Percentiles rank a stretch among this genome's conserved stretches.
Evolutionary conservation across 2,797 vertebrate genomes (phyloP).

Genomic region (Podarcis siculus): DNA sequence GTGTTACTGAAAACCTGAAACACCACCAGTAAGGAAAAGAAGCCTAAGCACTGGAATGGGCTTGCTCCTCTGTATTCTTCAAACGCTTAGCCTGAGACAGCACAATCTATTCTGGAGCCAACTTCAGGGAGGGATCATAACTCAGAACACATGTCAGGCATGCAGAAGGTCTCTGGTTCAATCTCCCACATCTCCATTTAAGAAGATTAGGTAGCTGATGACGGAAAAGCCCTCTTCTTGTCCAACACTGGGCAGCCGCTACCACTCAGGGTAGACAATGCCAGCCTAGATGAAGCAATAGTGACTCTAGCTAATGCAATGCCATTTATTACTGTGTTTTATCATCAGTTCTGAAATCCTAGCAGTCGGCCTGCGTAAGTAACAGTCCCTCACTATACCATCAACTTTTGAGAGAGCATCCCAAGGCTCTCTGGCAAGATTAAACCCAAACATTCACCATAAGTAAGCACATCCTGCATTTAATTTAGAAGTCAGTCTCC

Average conservation of each 20-base stretch:
- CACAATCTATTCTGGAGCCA: neutral
- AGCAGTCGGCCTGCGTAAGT: too few relatives aligned
- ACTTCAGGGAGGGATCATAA: neutral
- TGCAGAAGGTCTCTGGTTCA: neutral
- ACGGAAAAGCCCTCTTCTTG: neutral
- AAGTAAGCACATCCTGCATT: too few relatives aligned
- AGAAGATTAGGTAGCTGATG: neutral
- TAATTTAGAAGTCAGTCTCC: neutral
- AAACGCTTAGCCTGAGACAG: neutral
- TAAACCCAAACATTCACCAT: neutral
- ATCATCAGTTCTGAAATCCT: neutral
- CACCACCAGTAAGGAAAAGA: neutral
- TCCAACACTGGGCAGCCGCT: neutral
- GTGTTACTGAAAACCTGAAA: too few relatives aligned
- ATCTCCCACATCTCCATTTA: neutral
- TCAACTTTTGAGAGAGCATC: too few relatives aligned
- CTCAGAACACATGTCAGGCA: neutral
- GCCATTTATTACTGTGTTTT: neutral
- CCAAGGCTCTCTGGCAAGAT: neutral
- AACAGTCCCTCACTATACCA: neutral
- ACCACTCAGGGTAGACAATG: neutral
- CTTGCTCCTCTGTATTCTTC: neutral
- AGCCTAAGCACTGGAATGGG: neutral
- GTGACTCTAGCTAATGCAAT: neutral
- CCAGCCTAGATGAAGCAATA: neutral